phyloP scores from a whole-genome alignment of 2,113 vertebrate genomes.

The Cathartes aura region DNA sequence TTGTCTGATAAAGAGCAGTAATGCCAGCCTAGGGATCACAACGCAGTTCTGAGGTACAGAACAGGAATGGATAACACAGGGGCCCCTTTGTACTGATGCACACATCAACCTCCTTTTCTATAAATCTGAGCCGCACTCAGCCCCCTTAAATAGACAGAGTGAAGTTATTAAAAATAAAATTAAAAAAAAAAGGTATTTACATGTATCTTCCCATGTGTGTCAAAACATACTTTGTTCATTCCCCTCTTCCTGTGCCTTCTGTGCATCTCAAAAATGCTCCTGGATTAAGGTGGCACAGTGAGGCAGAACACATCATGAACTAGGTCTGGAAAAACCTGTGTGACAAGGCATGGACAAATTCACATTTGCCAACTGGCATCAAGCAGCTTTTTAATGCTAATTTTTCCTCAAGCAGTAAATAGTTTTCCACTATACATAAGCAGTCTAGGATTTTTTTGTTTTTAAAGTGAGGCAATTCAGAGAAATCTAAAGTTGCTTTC shows the following conservation, averaged over 20 bases:
- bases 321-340: background rate
- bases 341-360: background rate
- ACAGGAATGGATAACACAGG: fast-evolving
- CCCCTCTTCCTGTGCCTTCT: background rate
- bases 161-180: background rate
- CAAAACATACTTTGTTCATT: background rate
- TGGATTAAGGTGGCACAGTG: background rate
- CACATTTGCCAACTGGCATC: background rate
- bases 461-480: background rate
- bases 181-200: background rate
- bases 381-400: background rate
- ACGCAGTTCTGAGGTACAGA: background rate
- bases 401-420: background rate
- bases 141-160: background rate
- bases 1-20: background rate
- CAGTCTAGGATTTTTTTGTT: background rate
- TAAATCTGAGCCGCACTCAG: background rate
- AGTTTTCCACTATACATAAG: background rate
- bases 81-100: background rate
- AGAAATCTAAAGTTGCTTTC: background rate
- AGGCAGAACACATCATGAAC: background rate
- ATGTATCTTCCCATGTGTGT: background rate
- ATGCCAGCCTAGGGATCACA: background rate
- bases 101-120: background rate
- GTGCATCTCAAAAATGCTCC: background rate